Evolutionary conservation across 2,797 vertebrate genomes (phyloP).

Genomic region (Pterois miles): DNA sequence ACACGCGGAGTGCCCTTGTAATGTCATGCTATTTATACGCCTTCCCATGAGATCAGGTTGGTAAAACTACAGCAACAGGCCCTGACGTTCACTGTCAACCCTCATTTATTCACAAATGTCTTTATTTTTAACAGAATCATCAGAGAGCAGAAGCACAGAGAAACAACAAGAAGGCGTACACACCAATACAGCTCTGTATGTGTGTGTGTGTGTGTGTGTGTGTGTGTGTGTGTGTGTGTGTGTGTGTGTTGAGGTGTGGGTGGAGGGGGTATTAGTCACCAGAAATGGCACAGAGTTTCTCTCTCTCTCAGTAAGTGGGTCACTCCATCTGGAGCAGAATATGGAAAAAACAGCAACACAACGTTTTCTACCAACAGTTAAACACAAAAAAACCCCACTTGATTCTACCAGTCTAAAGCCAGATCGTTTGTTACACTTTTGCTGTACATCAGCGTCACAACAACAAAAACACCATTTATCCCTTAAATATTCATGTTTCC

Average conservation of each 20-base stretch:
- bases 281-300: conserved; percentile 70
- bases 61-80: conserved; percentile 32
- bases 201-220: neutral
- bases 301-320: conserved; percentile 70
- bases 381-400: conserved; percentile 1
- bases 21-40: neutral
- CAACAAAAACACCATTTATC: neutral
- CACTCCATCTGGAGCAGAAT: conserved; percentile 75
- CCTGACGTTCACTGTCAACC: conserved; percentile 51
- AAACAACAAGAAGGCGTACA: conserved; percentile 45
- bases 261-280: conserved; percentile 79
- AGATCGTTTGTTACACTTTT: too few relatives aligned
- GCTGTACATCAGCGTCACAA: neutral
- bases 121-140: conserved; percentile 69
- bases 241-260: conserved; percentile 69
- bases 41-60: neutral
- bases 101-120: conserved; percentile 55
- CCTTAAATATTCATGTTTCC: neutral
- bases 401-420: conserved; percentile 14
- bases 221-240: conserved; percentile 47
- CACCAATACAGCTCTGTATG: conserved; percentile 7
- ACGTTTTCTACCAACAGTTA: conserved; percentile 49
- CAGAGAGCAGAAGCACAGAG: conserved; percentile 45
- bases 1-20: too few relatives aligned
- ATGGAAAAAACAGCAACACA: conserved; percentile 70